Conservation (phyloP, 2,888 invertebrate species). For the Ischnus inquisitorius region DNA sequence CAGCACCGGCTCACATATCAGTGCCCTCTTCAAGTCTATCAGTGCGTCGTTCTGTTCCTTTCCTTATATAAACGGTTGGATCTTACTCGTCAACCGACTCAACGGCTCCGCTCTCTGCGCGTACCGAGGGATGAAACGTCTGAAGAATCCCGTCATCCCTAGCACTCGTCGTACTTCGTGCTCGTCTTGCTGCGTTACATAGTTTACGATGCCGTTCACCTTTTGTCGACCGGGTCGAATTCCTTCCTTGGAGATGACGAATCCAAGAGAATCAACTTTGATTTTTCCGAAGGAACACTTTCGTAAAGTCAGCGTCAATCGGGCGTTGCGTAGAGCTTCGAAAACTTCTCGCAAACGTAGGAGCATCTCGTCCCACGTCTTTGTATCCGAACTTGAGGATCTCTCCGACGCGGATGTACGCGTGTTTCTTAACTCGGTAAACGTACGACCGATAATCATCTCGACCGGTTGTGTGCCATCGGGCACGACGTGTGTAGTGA, state of each 20-base stretch:
- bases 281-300: constrained; percentile 43
- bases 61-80: constrained; percentile 21
- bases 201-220: constrained; percentile 2
- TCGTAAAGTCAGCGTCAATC: constrained; percentile 26
- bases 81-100: constrained; percentile 13
- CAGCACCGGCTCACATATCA: constrained; percentile 32
- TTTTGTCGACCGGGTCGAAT: constrained; percentile 31
- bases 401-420: too few species aligned
- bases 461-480: too few species aligned
- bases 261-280: constrained; percentile 36
- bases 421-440: too few species aligned
- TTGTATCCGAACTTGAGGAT: too few species aligned
- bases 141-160: constrained; percentile 37
- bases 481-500: too few species aligned
- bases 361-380: constrained; percentile 31
- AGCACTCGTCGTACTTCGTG: constrained; percentile 48
- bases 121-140: constrained; percentile 37
- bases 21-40: constrained; percentile 30
- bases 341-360: constrained; percentile 20
- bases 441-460: too few species aligned
- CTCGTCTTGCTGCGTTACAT: constrained; percentile 17
- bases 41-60: constrained; percentile 37
- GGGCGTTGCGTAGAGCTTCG: constrained; percentile 23
- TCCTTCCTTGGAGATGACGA: constrained; percentile 2
- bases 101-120: constrained; percentile 37